Conservation (phyloP, 2,888 invertebrate genomes). For the Eupsilia transversa region DNA sequence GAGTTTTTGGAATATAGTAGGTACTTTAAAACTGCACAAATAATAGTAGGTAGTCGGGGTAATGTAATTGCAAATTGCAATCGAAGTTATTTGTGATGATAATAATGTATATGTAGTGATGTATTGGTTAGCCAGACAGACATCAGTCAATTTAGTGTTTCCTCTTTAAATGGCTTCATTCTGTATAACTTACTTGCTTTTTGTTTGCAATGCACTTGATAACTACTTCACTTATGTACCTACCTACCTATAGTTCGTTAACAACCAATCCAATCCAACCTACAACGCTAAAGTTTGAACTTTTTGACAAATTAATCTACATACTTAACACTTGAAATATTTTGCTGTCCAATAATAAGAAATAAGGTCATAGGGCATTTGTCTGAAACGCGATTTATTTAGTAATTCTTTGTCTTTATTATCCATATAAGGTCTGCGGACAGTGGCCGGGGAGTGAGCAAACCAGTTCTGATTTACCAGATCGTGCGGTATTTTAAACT, state of each 20-base stretch:
- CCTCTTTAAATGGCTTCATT: constrained; percentile 42
- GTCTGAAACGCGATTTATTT: constrained; percentile 57
- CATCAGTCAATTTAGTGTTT: constrained; percentile 36
- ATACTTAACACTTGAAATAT: neutral
- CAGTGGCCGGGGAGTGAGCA: constrained; percentile 78
- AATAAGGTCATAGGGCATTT: constrained; percentile 40
- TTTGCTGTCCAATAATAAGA: constrained; percentile 1
- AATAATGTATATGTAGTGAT: too few relatives aligned
- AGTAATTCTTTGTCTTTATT: constrained; percentile 77
- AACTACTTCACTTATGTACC: neutral
- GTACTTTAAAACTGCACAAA: constrained; percentile 33
- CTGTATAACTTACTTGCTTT: constrained; percentile 23
- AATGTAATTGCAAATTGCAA: constrained; percentile 49
- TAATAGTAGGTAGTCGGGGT: constrained; percentile 29
- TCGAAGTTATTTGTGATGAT: constrained; percentile 48
- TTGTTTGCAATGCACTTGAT: constrained; percentile 15
- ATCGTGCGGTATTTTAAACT: constrained; percentile 88
- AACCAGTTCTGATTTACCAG: constrained; percentile 89
- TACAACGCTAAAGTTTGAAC: too few relatives aligned
- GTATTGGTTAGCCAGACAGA: constrained; percentile 10
- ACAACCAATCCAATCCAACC: too few relatives aligned
- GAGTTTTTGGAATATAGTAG: constrained; percentile 24
- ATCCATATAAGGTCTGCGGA: constrained; percentile 70
- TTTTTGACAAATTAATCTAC: neutral
- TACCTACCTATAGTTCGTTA: too few relatives aligned